Conservation (phyloP, 2,113 vertebrate species). For the Grus americana region DNA sequence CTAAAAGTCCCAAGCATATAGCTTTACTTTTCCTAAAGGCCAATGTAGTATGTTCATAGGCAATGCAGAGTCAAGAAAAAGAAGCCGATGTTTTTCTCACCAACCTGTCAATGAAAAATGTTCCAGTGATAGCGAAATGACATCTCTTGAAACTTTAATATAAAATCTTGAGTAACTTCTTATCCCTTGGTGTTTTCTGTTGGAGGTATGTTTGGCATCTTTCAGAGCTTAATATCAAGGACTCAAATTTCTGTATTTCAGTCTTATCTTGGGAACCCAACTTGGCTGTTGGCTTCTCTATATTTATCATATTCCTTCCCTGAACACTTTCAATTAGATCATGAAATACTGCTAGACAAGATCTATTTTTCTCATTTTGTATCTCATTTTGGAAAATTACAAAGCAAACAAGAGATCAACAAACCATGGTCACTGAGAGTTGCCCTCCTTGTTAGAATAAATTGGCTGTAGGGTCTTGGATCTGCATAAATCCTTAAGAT, state of each 20-base stretch:
- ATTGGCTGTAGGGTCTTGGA: neutral
- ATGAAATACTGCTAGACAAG: neutral
- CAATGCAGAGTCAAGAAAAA: neutral
- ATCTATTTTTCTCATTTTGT: slow-evolving; percentile 7
- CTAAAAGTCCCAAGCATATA: neutral
- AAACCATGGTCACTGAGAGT: neutral
- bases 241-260: slow-evolving; percentile 11
- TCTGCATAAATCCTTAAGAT: neutral
- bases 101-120: slow-evolving; percentile 30
- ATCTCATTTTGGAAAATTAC: neutral
- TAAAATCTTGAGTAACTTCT: slow-evolving; percentile 41
- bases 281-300: neutral
- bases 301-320: slow-evolving; percentile 21
- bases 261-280: neutral
- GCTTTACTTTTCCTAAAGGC: neutral
- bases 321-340: slow-evolving; percentile 21
- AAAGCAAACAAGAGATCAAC: neutral
- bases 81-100: neutral
- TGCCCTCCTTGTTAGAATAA: neutral
- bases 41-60: neutral
- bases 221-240: slow-evolving; percentile 24
- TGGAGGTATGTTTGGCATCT: slow-evolving; percentile 12
- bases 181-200: slow-evolving; percentile 23
- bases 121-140: slow-evolving; percentile 20
- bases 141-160: slow-evolving; percentile 47